Evolutionary conservation across 1,140 invertebrate genomes (phyloP).

Genomic region (Rhynchophorus ferrugineus): DNA sequence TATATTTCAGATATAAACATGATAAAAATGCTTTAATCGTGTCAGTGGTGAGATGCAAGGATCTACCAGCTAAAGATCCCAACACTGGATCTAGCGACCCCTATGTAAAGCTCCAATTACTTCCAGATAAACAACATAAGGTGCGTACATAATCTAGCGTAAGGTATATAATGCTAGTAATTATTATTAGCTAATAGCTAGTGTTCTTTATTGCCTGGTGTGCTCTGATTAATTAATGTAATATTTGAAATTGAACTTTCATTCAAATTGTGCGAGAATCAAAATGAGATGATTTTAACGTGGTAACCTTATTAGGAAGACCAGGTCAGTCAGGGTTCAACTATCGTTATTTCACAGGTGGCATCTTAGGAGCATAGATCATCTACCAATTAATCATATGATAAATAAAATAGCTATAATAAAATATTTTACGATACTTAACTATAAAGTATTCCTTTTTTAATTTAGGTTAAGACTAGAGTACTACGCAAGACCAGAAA

Average conservation of each 20-base stretch:
- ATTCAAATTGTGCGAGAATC: no score
- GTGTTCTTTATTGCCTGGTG: no score
- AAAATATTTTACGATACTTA: conserved; percentile 50
- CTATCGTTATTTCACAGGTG: no score
- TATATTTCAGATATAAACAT: conserved; percentile 66
- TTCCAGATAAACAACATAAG: conserved; percentile 92
- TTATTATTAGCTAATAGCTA: no score
- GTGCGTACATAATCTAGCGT: no score
- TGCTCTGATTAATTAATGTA: no score
- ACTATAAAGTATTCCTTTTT: conserved; percentile 31
- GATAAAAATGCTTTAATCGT: conserved; percentile 87
- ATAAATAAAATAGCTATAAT: background rate
- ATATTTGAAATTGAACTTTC: no score
- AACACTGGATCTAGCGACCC: conserved; percentile 67
- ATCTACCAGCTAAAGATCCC: conserved; percentile 71
- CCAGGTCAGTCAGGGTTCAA: no score
- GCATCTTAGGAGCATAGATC: no score
- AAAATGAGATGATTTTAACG: no score
- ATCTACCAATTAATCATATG: background rate
- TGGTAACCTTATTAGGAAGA: no score
- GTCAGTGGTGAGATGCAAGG: conserved; percentile 80
- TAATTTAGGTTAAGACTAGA: conserved; percentile 66
- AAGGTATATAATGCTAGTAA: no score
- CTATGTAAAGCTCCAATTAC: conserved; percentile 87
- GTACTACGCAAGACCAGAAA: conserved; percentile 86